These are phyloP conservation scores for Alcedo atthis DNA, from an alignment of 2,797 vertebrate genomes.

Conservation along the genomic window DNA sequence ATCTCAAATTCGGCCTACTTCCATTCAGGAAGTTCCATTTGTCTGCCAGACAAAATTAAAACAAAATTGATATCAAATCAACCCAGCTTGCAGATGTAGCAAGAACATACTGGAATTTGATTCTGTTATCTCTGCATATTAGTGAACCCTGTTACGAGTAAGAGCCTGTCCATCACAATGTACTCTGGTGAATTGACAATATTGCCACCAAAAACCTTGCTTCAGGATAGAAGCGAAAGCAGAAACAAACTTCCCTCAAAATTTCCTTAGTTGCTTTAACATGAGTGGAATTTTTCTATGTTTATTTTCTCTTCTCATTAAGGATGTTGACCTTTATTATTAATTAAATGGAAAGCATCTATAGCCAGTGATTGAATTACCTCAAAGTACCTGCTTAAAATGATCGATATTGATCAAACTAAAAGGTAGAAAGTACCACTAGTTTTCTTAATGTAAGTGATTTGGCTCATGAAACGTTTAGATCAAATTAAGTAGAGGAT, in stretches of 20 bases:
- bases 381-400: slow-evolving; percentile 58
- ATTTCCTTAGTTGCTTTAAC: background rate
- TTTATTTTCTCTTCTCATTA: slow-evolving; percentile 16
- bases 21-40: no score
- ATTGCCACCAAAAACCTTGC: no score
- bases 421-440: slow-evolving; percentile 45
- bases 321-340: slow-evolving; percentile 40
- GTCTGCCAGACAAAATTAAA: no score
- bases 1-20: no score
- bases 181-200: no score
- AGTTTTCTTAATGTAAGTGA: slow-evolving; percentile 64
- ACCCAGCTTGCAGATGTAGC: no score
- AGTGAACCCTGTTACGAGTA: no score
- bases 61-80: no score
- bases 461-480: slow-evolving; percentile 68
- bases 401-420: slow-evolving; percentile 68
- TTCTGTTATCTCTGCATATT: no score
- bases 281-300: background rate
- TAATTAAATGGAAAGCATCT: slow-evolving; percentile 70
- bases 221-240: background rate
- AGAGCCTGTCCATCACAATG: no score
- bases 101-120: no score
- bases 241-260: background rate
- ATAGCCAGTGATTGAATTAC: slow-evolving; percentile 61
- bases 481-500: slow-evolving; percentile 71